Evolutionary conservation across 2,888 invertebrate genomes (phyloP), one percentile per base, ranked within the genome.

Genomic region (Cordilura impudica): DNA sequence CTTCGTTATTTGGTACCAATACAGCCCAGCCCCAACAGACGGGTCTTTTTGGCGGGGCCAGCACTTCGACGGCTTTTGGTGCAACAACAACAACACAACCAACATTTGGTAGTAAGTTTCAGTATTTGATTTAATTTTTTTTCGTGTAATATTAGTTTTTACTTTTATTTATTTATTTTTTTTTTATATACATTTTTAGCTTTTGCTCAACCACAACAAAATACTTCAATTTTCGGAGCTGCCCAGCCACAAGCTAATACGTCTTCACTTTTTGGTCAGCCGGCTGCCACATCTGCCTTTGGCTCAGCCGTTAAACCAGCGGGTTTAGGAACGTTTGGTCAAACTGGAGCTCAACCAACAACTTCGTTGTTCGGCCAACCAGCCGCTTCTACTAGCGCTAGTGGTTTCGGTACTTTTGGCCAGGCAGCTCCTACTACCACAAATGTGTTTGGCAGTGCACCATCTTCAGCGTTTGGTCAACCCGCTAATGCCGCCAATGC

Each of bases 51-150:
- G 94, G 94, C 4, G 93, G 94, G 2, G 90, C 92, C 0, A 90
- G 92, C 0, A 91, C 93, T 0, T 89, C 93, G 1, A 91, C 93
- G 1, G 92, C 93, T 4, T 95, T 95, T 89, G 95, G 95, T 12
- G 88, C 91, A 73, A 90, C 93, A 3, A 90, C 92, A 14, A 90
- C 92, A 58, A 83, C 87, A 4, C 82, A 83, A 56, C 84, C 86
- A 19, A 77, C 87, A 54, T 90, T 90, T 86, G 90, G 90, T 84
- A 88, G 90, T 89, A 85, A 87, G 84, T 73, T 81, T 49, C 16
- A 39, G 16, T 16, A 7, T 31, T 23, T 47, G 16, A 1, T 56
- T 26, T 19, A 4, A 43, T 18, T 26, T 1, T 16, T n/a, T 61
- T n/a, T n/a, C 65, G 29, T 58, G 26, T 43, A 19, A 39, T 5